These are phyloP conservation scores for Chrysopa pallens DNA, from an alignment of 1,140 invertebrate genomes.

Conservation along the genomic window DNA sequence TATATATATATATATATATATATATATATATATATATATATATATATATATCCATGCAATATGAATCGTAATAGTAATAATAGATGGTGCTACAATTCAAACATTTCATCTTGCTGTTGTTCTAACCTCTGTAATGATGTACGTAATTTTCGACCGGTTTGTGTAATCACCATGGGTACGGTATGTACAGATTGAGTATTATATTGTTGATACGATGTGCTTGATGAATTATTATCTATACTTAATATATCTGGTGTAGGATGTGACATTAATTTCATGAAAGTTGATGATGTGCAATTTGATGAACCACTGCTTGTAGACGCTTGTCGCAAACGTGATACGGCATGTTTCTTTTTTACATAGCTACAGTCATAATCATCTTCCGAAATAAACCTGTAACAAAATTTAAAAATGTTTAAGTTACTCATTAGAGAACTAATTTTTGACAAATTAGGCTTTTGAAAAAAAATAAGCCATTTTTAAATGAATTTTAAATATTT, in stretches of 20 bases:
- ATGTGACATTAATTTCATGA: background rate
- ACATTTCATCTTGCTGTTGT: constrained; percentile 71
- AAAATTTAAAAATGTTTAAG: too few relatives aligned
- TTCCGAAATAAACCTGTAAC: constrained; percentile 14
- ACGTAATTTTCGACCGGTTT: constrained; percentile 48
- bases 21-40: too few relatives aligned
- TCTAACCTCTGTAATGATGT: constrained; percentile 62
- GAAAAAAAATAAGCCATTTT: too few relatives aligned
- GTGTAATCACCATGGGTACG: constrained; percentile 45
- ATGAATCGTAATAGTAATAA: too few relatives aligned
- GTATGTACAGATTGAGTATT: constrained; percentile 6
- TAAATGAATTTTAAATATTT: too few relatives aligned
- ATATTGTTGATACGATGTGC: constrained; percentile 1
- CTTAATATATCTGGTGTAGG: constrained; percentile 8
- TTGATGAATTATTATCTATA: constrained; percentile 5
- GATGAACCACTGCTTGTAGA: constrained; percentile 14
- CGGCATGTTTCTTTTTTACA: constrained; percentile 16
- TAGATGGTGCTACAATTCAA: constrained; percentile 65
- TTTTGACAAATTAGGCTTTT: too few relatives aligned
- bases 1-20: too few relatives aligned
- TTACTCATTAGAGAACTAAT: too few relatives aligned
- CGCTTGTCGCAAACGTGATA: constrained; percentile 19
- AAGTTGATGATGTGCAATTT: constrained; percentile 2
- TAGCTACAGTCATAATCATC: constrained; percentile 9
- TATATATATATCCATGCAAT: too few relatives aligned